Evolutionary conservation across 2,113 vertebrate species (phyloP), one percentile per base, ranked within the genome.

Genomic region (Gasterosteus aculeatus): DNA sequence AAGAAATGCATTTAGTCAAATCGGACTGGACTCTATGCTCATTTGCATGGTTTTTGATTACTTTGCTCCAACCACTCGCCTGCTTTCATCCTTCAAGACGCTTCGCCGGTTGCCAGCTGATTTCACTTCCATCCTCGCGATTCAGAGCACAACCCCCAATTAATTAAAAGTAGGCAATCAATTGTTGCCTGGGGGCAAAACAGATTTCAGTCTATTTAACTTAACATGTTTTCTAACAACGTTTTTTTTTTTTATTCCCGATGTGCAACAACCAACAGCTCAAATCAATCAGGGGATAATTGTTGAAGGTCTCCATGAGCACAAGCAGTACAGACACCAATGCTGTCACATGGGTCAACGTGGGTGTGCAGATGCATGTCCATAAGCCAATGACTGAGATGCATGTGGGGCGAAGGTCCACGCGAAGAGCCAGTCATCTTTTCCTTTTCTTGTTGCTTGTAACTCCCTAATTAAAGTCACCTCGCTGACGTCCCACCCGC

Each of bases 391-490:
- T 78, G 51, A 66, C 61, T 64, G 47, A 51, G 19, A 53, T 16
- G 22, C 41, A 69, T 63, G n/a, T 60, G 54, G 77, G 71, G 49
- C 78, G 78, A 85, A 81, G 81, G 78, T 64, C 88, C 66, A 84
- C 10, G 46, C 65, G 74, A 77, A 72, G 74, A 75, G 68, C 53
- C 5, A 15, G 51, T 74, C 67, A 73, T 72, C 46, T 72, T 75
- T 41, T 57, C 22, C 22, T 51, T 58, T 65, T 70, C 42, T 54
- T 12, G 65, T 60, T 54, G 41, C 78, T 82, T 76, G 66, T 77
- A 85, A 90, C 56, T 77, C 19, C 61, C 75, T 89, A 85, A 91
- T 88, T 88, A 90, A 91, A 89, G 81, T 80, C 76, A 89, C 70
- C 76, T 78, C 77, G 75, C 78, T 78, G 73, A 61, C 63, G 76